Conservation (phyloP, 2,888 invertebrate genomes). For the Schizaphis graminum region DNA sequence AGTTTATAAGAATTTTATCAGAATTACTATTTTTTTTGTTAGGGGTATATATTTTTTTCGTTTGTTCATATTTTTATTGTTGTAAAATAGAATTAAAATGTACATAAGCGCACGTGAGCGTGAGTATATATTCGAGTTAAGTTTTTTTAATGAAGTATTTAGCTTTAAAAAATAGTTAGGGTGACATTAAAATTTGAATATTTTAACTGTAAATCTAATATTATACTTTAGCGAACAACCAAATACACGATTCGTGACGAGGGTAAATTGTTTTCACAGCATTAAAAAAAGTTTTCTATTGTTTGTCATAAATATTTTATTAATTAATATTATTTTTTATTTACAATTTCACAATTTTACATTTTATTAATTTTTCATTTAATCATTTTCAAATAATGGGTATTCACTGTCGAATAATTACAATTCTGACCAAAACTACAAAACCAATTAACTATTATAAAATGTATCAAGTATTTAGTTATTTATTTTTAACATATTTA, state of each 20-base stretch:
- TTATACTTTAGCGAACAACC: not conserved
- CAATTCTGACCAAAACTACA: not conserved
- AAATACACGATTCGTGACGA: conserved; percentile 12
- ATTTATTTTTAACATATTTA: not conserved
- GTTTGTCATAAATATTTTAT: not conserved
- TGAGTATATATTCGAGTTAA: not conserved
- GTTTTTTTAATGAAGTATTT: conserved; percentile 17
- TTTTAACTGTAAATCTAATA: not conserved
- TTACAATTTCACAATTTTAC: not conserved
- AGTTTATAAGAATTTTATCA: not conserved
- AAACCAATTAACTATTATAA: not conserved
- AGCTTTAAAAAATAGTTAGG: conserved; percentile 6
- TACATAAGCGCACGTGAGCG: not conserved
- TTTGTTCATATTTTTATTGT: not conserved
- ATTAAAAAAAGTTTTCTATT: conserved; percentile 12
- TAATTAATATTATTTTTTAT: not conserved
- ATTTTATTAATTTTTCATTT: not conserved
- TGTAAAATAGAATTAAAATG: not conserved
- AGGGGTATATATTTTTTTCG: not conserved
- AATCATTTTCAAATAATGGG: not conserved
- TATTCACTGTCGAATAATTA: not conserved
- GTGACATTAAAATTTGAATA: conserved; percentile 27
- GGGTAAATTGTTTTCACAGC: not conserved
- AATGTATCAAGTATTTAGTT: not conserved
- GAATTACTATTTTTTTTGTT: not conserved